Evolutionary conservation across 2,113 vertebrate genomes (phyloP), one percentile per base, ranked within the genome.

Genomic region (Microtus oregoni): DNA sequence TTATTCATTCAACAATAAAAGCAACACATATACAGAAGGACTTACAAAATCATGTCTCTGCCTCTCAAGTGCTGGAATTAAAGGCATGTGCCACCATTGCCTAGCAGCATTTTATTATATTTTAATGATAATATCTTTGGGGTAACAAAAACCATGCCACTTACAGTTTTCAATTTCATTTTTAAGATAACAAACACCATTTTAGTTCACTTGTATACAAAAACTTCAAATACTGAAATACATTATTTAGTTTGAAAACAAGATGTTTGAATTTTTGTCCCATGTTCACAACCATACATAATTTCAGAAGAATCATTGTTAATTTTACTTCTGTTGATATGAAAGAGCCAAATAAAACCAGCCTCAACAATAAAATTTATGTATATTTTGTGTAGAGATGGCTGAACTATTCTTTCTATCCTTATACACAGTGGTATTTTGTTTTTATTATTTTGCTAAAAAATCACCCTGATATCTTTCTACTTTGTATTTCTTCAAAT

Each of bases 401-500:
- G 5, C 47, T 82, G 4, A 96, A 15, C 32, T 10, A 24, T 61
- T 28, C 10, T 81, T 94, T 86, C 17, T 67, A 86, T 38, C 72
- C 3, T 68, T 47, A 92, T 28, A 3, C 72, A 70, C 44, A 41
- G 0, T 41, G 10, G 79, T 72, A 91, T 70, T 7, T 86, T 87
- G 0, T 44, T 89, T 94, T 83, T 68, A 89, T 72, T 81, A 22
- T 0, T 93, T 91, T 92, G 7, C 76, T 94, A 72, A 19, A 73
- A 28, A 10, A 38, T 30, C 2, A 7, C 15, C n/a, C 24, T 65
- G 7, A 3, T 19, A 22, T 19, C 26, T 92, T 94, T 68, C 22
- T 19, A 20, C 70, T 94, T 97, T 96, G 73, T 76, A 65, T 78
- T 92, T 72, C 70, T 22, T 32, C 28, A 67, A 77, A 94, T 77